These are phyloP conservation scores for pig (Sus scrofa) DNA, from an alignment of 2,113 vertebrate genomes.

Conservation along the genomic window T2T-Sscrofa CM000818.6:40933001-40933500, in stretches of 20 bases:
- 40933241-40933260: not conserved
- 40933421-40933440: not conserved
- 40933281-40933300: not conserved
- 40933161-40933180: not conserved
- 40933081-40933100: constrained; percentile 47
- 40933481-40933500: not conserved
- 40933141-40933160: not conserved
- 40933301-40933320: not conserved
- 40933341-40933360: not conserved
- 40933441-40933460: not conserved
- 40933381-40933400: not conserved
- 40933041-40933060: not conserved
- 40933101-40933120: constrained; percentile 23
- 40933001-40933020: constrained; percentile 60
- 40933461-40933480: not conserved
- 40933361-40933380: not conserved
- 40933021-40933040: not conserved
- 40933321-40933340: not conserved
- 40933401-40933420: not conserved
- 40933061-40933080: not conserved
- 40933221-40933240: not conserved
- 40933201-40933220: not conserved
- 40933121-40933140: not conserved
- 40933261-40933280: not conserved
- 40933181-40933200: constrained; percentile 1